Percentiles rank a stretch among this genome's conserved stretches.
These are phyloP conservation scores for Ptiloglossa arizonensis DNA, from an alignment of 1,140 invertebrate genomes.

Conservation along the genomic window DNA sequence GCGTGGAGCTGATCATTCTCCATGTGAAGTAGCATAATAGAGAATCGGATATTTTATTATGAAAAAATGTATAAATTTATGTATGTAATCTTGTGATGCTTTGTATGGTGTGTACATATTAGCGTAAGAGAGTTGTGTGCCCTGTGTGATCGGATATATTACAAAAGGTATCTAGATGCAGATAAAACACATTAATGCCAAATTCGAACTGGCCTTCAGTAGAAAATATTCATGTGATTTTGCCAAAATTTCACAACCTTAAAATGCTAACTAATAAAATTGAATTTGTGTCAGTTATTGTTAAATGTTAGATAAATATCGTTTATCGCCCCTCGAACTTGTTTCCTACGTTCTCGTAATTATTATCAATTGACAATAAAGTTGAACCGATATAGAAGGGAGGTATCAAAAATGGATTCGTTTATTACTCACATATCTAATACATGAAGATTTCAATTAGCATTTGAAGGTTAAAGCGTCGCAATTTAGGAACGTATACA, in stretches of 20 bases:
- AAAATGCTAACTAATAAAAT: slow-evolving; percentile 19
- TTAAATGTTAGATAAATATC: not conserved
- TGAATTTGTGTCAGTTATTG: slow-evolving; percentile 3
- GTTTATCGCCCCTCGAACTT: not conserved
- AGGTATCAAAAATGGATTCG: slow-evolving; percentile 1
- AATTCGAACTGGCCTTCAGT: slow-evolving; percentile 36
- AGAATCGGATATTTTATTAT: slow-evolving; percentile 79
- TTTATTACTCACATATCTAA: slow-evolving; percentile 4
- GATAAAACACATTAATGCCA: slow-evolving; percentile 36
- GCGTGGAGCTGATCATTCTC: slow-evolving; percentile 62
- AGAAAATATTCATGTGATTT: slow-evolving; percentile 35
- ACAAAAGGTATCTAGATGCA: slow-evolving; percentile 50
- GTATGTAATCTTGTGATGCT: slow-evolving; percentile 67
- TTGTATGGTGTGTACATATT: slow-evolving; percentile 67
- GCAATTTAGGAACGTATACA: slow-evolving; percentile 20
- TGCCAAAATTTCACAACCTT: slow-evolving; percentile 10
- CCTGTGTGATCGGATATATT: slow-evolving; percentile 49
- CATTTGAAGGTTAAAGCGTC: slow-evolving; percentile 44
- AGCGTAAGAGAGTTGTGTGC: slow-evolving; percentile 55
- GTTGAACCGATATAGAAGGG: slow-evolving; percentile 1
- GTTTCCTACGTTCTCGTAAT: slow-evolving; percentile 25
- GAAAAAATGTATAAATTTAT: slow-evolving; percentile 66
- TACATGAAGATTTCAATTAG: slow-evolving; percentile 29
- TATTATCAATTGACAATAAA: slow-evolving; percentile 60
- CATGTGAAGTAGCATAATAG: slow-evolving; percentile 72